Percentiles rank a stretch among this genome's conserved stretches.
Conservation (phyloP, 2,888 invertebrate genomes). For the Acronicta alni region DNA sequence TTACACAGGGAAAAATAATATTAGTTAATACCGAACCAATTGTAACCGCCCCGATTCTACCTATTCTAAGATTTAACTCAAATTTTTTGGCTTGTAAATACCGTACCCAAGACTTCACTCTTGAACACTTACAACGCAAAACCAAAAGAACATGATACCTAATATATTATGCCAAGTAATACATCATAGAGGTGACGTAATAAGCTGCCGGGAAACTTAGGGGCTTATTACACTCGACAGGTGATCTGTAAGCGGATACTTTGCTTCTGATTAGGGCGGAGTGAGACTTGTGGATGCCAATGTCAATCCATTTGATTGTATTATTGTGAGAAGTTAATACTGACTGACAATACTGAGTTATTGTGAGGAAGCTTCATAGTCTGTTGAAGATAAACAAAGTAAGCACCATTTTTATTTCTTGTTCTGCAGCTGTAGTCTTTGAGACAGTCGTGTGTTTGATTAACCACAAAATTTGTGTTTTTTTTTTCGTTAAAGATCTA, state of each 20-base stretch:
- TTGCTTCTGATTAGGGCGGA: conserved; percentile 9
- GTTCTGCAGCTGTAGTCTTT: too few species aligned
- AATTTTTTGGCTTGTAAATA: too few species aligned
- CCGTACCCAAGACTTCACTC: too few species aligned
- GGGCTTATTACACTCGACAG: conserved; percentile 9
- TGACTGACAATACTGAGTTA: background rate
- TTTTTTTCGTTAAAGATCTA: too few species aligned
- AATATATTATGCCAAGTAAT: conserved; percentile 14
- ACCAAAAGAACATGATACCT: background rate
- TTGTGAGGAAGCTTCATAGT: background rate
- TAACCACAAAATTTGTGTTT: too few species aligned
- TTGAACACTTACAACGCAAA: too few species aligned
- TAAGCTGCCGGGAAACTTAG: conserved; percentile 5
- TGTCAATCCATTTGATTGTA: conserved; percentile 12
- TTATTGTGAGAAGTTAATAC: conserved; percentile 10
- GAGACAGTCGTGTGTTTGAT: too few species aligned
- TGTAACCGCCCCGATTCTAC: too few species aligned
- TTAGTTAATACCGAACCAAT: too few species aligned
- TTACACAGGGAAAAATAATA: too few species aligned
- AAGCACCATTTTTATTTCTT: too few species aligned
- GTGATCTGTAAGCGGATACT: conserved; percentile 17
- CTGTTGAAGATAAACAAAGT: background rate
- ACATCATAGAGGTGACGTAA: conserved; percentile 10
- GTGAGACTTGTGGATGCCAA: conserved; percentile 2
- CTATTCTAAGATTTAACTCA: too few species aligned